Conservation (phyloP, 2,797 vertebrate species). For the Rhincodon typus region DNA sequence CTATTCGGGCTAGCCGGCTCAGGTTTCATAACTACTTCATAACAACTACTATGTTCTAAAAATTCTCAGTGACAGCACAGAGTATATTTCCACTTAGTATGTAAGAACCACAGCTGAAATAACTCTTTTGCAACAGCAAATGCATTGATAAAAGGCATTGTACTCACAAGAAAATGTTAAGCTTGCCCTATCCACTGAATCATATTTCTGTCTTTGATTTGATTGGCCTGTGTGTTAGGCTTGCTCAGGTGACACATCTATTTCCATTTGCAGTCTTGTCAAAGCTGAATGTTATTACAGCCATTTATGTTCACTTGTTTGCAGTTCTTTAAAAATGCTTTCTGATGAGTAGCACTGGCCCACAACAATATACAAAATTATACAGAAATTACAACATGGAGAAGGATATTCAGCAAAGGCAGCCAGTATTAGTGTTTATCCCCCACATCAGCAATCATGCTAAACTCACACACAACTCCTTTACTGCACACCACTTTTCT, state of each 20-base stretch:
- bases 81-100: neutral
- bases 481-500: neutral
- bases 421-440: neutral
- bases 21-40: neutral
- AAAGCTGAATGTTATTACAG: neutral
- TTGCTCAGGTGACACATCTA: neutral
- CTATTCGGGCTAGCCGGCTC: neutral
- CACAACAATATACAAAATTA: neutral
- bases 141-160: neutral
- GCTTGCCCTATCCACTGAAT: neutral
- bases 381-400: neutral
- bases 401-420: neutral
- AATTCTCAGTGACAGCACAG: neutral
- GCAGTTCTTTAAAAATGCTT: neutral
- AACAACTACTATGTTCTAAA: neutral
- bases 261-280: constrained; percentile 5
- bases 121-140: neutral
- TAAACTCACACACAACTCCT: neutral
- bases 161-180: neutral
- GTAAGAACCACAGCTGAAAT: neutral
- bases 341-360: neutral
- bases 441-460: neutral
- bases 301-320: neutral
- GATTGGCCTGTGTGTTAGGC: neutral
- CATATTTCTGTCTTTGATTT: neutral